Evolutionary conservation across 2,113 vertebrate species (phyloP).

Genomic region (Acrocephalus kingi): DNA sequence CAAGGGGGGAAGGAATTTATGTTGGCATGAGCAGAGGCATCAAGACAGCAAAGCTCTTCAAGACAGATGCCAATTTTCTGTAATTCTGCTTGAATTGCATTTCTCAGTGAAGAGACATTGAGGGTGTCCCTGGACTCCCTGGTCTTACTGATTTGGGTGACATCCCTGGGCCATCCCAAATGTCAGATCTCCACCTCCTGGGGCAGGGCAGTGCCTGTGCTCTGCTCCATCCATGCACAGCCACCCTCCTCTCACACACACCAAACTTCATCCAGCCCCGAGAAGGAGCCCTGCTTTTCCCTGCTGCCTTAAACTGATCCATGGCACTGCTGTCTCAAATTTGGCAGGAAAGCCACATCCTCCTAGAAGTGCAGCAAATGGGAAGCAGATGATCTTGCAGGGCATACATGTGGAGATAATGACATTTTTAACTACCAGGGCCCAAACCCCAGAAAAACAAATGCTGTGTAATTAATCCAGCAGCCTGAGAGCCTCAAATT

Average conservation of each 20-base stretch:
- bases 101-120: background rate
- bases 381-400: background rate
- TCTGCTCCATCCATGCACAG: background rate
- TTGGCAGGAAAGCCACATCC: background rate
- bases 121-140: background rate
- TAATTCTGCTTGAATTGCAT: background rate
- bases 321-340: background rate
- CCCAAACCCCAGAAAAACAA: background rate
- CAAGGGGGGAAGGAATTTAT: background rate
- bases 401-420: background rate
- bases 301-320: background rate
- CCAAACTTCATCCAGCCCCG: background rate
- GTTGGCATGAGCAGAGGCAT: background rate
- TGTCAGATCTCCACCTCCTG: background rate
- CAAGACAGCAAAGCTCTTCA: background rate
- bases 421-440: background rate
- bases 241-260: background rate
- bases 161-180: background rate
- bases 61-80: background rate
- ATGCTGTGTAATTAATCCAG: background rate
- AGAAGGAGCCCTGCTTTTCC: background rate
- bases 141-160: background rate
- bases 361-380: background rate
- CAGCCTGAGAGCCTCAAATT: background rate
- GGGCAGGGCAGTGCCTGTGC: background rate